Evolutionary conservation across 2,797 vertebrate species (phyloP).

Genomic region (Esox masquinongy): DNA sequence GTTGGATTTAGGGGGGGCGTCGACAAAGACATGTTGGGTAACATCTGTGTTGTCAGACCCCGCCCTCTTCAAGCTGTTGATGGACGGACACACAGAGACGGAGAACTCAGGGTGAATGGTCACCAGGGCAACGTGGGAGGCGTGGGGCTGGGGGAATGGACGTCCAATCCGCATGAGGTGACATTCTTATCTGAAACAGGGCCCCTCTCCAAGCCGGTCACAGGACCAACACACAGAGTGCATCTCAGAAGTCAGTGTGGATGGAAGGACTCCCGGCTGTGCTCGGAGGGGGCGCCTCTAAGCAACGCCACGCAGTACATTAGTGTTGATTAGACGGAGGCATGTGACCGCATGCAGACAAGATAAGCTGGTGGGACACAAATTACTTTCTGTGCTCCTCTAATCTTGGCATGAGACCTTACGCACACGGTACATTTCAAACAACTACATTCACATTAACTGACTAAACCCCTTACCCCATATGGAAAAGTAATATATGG

Average conservation of each 20-base stretch:
- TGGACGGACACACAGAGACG: not conserved
- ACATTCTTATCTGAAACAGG: not conserved
- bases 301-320: not conserved
- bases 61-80: not conserved
- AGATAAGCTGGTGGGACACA: not conserved
- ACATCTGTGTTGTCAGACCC: conserved; percentile 20
- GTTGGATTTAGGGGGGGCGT: conserved; percentile 41
- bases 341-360: not conserved
- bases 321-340: conserved; percentile 27
- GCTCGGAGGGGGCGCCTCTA: not conserved
- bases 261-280: not conserved
- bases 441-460: not conserved
- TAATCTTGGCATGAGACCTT: not conserved
- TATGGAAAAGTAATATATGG: too few relatives aligned
- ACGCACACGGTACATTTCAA: too few relatives aligned
- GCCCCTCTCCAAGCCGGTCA: not conserved
- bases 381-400: not conserved
- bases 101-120: not conserved
- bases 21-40: conserved; percentile 55
- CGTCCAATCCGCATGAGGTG: not conserved
- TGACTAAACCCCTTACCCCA: not conserved
- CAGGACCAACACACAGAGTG: not conserved
- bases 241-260: conserved; percentile 46
- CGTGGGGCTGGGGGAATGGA: not conserved
- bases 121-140: not conserved